Percentiles rank a stretch among this genome's conserved stretches.
Conservation (phyloP, 2,888 invertebrate genomes). For the Brassicogethes aeneus region DNA sequence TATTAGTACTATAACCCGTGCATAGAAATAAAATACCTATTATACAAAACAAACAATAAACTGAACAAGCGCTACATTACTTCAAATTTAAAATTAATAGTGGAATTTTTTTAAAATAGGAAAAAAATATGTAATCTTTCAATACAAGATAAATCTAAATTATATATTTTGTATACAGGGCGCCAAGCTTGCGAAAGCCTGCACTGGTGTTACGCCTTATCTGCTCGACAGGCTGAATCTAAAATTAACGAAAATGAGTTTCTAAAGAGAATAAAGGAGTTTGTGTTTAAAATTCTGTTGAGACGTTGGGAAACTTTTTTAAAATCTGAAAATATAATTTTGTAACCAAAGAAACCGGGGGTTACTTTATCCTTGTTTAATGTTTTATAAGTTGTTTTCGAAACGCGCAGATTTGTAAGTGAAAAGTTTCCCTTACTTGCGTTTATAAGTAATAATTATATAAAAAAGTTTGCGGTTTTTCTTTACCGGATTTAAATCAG, state of each 20-base stretch:
- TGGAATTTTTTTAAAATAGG: too few species aligned
- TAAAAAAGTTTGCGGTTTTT: slow-evolving; percentile 1
- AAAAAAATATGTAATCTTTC: too few species aligned
- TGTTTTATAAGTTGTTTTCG: slow-evolving; percentile 17
- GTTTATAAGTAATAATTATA: not conserved
- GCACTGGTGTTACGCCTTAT: slow-evolving; percentile 8
- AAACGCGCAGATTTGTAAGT: slow-evolving; percentile 6
- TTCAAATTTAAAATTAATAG: too few species aligned
- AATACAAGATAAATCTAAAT: too few species aligned
- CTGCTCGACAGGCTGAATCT: slow-evolving; percentile 14
- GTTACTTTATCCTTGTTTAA: slow-evolving; percentile 15
- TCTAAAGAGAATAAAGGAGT: slow-evolving; percentile 13
- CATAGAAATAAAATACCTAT: too few species aligned
- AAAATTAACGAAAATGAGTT: slow-evolving; percentile 19
- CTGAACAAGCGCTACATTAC: too few species aligned
- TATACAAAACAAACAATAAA: too few species aligned
- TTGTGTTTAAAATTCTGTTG: slow-evolving; percentile 14
- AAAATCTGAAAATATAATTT: slow-evolving; percentile 23
- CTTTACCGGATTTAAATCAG: too few species aligned
- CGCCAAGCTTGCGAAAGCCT: not conserved
- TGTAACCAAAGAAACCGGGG: slow-evolving; percentile 10
- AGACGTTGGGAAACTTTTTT: slow-evolving; percentile 10
- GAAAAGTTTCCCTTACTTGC: not conserved
- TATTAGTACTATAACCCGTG: too few species aligned
- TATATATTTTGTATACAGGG: not conserved